Conservation (phyloP, 2,797 vertebrate species). For the Peromyscus eremicus region DNA sequence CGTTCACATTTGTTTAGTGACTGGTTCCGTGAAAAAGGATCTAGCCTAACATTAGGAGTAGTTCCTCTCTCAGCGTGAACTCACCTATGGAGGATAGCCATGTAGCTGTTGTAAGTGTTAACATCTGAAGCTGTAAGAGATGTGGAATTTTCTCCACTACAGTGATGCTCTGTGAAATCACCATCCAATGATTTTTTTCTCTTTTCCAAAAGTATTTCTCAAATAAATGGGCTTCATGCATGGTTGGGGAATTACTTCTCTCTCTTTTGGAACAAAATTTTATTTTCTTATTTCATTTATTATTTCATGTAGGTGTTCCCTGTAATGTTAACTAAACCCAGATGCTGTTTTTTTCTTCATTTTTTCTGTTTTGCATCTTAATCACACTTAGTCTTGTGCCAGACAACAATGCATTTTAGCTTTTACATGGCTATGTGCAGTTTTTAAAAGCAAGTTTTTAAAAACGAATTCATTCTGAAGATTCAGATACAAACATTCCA, state of each 20-base stretch:
- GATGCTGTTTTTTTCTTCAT: neutral
- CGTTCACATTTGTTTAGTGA: neutral
- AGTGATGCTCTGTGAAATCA: neutral
- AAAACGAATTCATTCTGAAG: neutral
- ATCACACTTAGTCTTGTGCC: neutral
- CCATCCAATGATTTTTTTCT: neutral
- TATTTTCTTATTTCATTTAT: conserved; percentile 60
- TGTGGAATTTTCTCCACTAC: neutral
- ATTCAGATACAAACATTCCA: neutral
- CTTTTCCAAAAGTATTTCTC: conserved; percentile 50
- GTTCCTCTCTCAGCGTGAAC: neutral
- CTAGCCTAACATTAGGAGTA: neutral
- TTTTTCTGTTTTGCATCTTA: conserved; percentile 55
- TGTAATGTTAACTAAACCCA: conserved; percentile 44
- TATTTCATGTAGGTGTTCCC: conserved; percentile 45
- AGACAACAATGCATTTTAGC: neutral
- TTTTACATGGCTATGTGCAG: neutral
- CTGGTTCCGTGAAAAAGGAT: neutral
- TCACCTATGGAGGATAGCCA: neutral
- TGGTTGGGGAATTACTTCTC: neutral
- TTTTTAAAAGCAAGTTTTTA: conserved; percentile 24
- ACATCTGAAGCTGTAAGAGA: neutral
- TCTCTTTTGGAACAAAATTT: neutral
- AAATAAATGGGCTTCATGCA: conserved; percentile 43
- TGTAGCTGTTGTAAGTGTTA: neutral